A percentile compares a stretch with the other conserved stretches of the same genome.
These are phyloP conservation scores for Marasmarcha lunaedactyla DNA, from an alignment of 2,888 invertebrate genomes.

Conservation along the genomic window DNA sequence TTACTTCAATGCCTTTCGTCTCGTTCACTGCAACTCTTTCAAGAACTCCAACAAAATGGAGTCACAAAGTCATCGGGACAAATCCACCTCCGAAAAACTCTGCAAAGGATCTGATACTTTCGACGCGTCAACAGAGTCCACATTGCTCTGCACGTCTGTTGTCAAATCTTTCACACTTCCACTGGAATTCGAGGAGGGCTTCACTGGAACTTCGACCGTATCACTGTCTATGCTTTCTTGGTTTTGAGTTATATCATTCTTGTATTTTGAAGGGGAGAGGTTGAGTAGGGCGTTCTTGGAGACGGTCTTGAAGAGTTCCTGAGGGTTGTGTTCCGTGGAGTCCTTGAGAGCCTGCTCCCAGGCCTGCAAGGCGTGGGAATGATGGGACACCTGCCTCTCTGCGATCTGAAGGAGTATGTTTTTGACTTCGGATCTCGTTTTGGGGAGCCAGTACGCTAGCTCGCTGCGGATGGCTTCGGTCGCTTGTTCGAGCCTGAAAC, in stretches of 20 bases:
- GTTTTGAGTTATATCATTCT: conserved; percentile 19
- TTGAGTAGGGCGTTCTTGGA: conserved; percentile 50
- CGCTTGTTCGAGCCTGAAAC: conserved; percentile 44
- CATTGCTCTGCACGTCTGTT: conserved; percentile 3
- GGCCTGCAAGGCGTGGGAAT: conserved; percentile 32
- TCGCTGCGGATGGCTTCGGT: conserved; percentile 52
- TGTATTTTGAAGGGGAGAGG: conserved; percentile 38
- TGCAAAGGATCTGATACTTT: conserved; percentile 31
- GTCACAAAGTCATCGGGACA: conserved; percentile 43
- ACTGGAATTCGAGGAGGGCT: neutral
- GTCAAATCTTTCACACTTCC: conserved; percentile 2
- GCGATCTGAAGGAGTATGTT: conserved; percentile 39
- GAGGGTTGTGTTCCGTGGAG: conserved; percentile 30
- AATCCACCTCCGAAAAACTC: conserved; percentile 41
- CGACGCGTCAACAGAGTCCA: conserved; percentile 6
- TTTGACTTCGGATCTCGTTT: conserved; percentile 42
- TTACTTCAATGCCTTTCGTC: too few relatives aligned
- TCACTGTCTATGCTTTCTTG: conserved; percentile 7
- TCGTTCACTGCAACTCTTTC: conserved; percentile 17
- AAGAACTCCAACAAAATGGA: conserved; percentile 29
- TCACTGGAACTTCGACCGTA: conserved; percentile 5
- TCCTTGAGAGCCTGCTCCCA: conserved; percentile 48
- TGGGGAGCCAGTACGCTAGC: conserved; percentile 48
- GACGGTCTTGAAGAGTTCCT: conserved; percentile 51
- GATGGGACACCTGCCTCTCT: conserved; percentile 33